These are phyloP conservation scores for Parauchenoglanis punctatus DNA, from an alignment of 2,797 vertebrate genomes.

Conservation along the genomic window DNA sequence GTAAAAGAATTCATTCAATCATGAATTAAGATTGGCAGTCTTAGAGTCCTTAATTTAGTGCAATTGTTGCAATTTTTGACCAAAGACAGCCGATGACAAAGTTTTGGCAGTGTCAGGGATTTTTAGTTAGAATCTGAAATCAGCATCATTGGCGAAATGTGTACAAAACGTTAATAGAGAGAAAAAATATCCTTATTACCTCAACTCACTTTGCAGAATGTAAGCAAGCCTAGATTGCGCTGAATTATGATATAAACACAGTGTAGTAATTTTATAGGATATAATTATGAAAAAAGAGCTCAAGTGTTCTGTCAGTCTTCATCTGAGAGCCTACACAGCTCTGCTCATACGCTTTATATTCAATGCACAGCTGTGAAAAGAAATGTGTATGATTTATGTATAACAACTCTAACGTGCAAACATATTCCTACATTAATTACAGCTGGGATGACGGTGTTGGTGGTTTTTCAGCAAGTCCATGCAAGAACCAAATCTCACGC, in stretches of 20 bases:
- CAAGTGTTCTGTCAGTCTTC: not conserved
- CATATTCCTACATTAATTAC: slow-evolving; percentile 20
- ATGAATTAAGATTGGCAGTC: not conserved
- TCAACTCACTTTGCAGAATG: not conserved
- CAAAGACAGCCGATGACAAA: not conserved
- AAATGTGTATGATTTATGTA: slow-evolving; percentile 20
- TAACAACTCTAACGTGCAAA: not conserved
- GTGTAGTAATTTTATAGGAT: slow-evolving; percentile 8
- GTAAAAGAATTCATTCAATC: not conserved
- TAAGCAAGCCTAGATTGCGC: not conserved
- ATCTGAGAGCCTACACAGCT: not conserved
- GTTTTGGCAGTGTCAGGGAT: not conserved
- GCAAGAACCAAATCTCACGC: not conserved
- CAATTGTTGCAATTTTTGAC: not conserved
- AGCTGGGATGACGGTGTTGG: slow-evolving; percentile 18
- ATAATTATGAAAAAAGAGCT: not conserved
- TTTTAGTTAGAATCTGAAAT: not conserved
- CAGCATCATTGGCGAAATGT: not conserved
- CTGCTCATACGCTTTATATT: not conserved
- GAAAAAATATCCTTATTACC: not conserved
- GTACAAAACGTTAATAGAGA: not conserved
- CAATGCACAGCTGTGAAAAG: slow-evolving; percentile 30
- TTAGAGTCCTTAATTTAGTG: not conserved
- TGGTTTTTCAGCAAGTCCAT: slow-evolving; percentile 16
- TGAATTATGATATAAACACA: not conserved